Base-by-base conservation (phyloP, 2,888 invertebrate genomes). In the Brachyptera putata region DNA sequence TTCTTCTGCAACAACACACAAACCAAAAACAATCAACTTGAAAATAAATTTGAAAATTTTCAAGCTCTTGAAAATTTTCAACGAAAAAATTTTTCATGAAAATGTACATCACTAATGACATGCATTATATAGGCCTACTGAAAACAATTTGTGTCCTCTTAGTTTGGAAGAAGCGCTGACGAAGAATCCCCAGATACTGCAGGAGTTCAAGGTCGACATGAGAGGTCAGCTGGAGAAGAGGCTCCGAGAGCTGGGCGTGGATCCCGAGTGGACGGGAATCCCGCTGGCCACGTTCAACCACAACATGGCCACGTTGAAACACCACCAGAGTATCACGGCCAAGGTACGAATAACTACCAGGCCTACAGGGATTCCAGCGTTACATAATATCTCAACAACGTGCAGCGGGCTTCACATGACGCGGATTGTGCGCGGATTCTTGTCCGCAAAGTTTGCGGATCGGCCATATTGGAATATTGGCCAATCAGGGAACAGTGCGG, bases 251-350 rank as follows among this genome's bases (percentile, higher is more conserved):
- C 73, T 83, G 50, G 86, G 86, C 13, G 79, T 86, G 18, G 84
- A 84, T 69, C 82, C 84, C 2, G 77, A 82, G 26, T 84, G 82
- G 79, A 77, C 74, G 39, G 79, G 81, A 56, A 71, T 86, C 65
- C 80, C 84, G 1, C 72, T 75, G 65, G 77, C 73, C 63, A 76
- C 80, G 11, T 85, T 78, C 67, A 76, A 79, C 60, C 82, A 80
- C 67, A 82, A 82, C 66, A 75, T 81, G 64, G 75, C 77, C 56
- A 79, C 80, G 60, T 70, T 86, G 37, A 78, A 77, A 62, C 82
- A 84, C 70, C 79, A 82, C 68, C 78, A 80, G 60, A 80, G 77
- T 67, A 68, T 80, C 1, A 77, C 80, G 69, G 72, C 79, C 41
- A 85, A 84, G 78, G 85, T 84, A 56, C 55, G n/a, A 13, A 14